Base-by-base conservation (phyloP, 2,113 vertebrate species). In the Strix uralensis region DNA sequence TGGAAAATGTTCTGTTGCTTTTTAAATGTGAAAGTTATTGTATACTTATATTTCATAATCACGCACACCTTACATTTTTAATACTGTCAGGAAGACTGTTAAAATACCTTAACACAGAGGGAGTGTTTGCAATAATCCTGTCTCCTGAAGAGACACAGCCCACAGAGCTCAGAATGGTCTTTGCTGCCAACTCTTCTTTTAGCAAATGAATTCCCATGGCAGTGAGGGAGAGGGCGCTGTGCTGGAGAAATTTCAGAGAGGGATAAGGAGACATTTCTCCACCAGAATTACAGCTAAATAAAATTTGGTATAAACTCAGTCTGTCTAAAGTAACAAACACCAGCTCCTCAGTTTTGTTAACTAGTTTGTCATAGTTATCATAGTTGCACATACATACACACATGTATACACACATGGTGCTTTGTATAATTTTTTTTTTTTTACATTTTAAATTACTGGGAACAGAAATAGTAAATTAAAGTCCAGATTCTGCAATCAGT, bases 101-200 rank as follows among this genome's bases (percentile, higher is more conserved):
- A 55, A 88, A 96, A 94, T 78, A 42, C 49, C 89, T 54, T 52
- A 87, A 75, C 29, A 10, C 57, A 92, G 36, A 81, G 78, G 58
- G 89, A 94, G 52, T n/a, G 44, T 89, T 96, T 94, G 78, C 96
- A 93, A 69, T 95, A 98, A 96, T 95, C 79, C 51, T 89, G 46
- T 87, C 38, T 93, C 57, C 92, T 88, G 81, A 96, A 96, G 95
- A 97, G 95, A 95, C 86, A 85, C 61, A 95, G 65, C 72, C 77
- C 86, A 82, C 75, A 82, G 84, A 77, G 90, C 74, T 93, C 70
- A 94, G 54, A 73, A 80, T 85, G 54, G 47, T 51, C 90, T 92
- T 81, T 74, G 59, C 67, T 97, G 95, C 97, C 94, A 96, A 95
- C 81, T 95, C 79, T 74, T 67, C 86, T 95, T 96, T 89, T 90